phyloP scores from a whole-genome alignment of 1,140 invertebrate genomes.

The Listronotus oregonensis region DNA sequence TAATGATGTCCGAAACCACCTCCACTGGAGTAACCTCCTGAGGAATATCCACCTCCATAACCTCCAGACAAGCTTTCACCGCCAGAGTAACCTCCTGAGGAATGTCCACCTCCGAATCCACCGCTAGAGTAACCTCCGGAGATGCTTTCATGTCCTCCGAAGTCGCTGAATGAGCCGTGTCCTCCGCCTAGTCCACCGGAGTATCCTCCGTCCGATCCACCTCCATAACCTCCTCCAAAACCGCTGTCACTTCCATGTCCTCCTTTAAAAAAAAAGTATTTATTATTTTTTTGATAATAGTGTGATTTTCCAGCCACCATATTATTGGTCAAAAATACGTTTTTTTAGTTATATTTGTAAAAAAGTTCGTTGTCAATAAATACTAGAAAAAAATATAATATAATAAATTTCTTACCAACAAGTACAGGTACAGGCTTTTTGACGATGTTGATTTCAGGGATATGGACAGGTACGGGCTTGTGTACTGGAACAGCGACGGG shows the following conservation, averaged over 20 bases:
- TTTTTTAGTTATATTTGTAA: no score
- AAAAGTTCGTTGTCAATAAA: no score
- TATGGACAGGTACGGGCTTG: slow-evolving; percentile 54
- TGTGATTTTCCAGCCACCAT: no score
- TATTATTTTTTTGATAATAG: no score
- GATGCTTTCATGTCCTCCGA: slow-evolving; percentile 15
- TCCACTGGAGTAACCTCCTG: slow-evolving; percentile 17
- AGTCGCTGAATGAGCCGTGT: slow-evolving; percentile 18
- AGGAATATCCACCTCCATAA: slow-evolving; percentile 14
- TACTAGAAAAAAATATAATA: background rate
- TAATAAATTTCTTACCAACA: slow-evolving; percentile 40
- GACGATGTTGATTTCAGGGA: slow-evolving; percentile 58
- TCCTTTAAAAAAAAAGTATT: background rate
- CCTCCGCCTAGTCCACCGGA: slow-evolving; percentile 29
- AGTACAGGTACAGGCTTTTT: slow-evolving; percentile 65
- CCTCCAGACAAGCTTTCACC: slow-evolving; percentile 17
- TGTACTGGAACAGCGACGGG: slow-evolving; percentile 51
- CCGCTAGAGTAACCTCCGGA: background rate
- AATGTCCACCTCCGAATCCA: slow-evolving; percentile 5
- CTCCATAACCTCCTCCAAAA: slow-evolving; percentile 34
- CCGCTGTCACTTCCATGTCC: slow-evolving; percentile 42
- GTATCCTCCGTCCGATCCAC: slow-evolving; percentile 40
- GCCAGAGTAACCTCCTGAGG: background rate
- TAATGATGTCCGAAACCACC: slow-evolving; percentile 28
- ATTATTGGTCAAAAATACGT: no score